These are phyloP conservation scores for Melanotaenia parkinsoni DNA, from an alignment of 2,797 vertebrate genomes.

Conservation along the genomic window DNA sequence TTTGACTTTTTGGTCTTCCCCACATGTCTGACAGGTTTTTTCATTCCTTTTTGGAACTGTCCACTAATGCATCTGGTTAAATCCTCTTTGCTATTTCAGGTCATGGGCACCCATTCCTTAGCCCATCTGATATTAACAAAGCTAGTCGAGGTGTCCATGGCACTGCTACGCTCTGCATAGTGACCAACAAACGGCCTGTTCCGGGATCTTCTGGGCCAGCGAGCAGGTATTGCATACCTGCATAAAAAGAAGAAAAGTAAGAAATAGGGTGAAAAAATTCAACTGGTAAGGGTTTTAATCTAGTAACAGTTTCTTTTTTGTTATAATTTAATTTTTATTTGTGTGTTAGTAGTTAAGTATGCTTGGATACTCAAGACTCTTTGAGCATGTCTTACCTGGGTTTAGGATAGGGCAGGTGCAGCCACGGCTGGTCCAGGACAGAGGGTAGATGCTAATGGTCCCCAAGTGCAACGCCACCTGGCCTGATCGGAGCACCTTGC, in stretches of 20 bases:
- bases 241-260: neutral
- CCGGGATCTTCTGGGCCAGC: slow-evolving; percentile 87
- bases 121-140: slow-evolving; percentile 83
- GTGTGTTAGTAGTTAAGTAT: no score
- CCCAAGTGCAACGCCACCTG: slow-evolving; percentile 80
- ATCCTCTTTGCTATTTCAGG: neutral
- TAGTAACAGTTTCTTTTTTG: no score
- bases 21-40: slow-evolving; percentile 2
- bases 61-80: neutral
- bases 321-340: no score
- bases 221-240: slow-evolving; percentile 90
- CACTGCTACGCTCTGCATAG: slow-evolving; percentile 89
- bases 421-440: slow-evolving; percentile 92
- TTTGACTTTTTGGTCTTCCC: slow-evolving; percentile 16
- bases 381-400: slow-evolving; percentile 81
- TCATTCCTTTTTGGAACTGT: slow-evolving; percentile 35
- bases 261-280: neutral
- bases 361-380: neutral
- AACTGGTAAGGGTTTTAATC: no score
- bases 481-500: slow-evolving; percentile 86
- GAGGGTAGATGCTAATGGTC: slow-evolving; percentile 87
- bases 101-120: slow-evolving; percentile 85
- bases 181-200: slow-evolving; percentile 87
- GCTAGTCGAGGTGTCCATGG: slow-evolving; percentile 87
- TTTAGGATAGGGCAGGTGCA: slow-evolving; percentile 93